Conservation (phyloP, 1,140 invertebrate species). For the Drosophila kohkoa region DNA sequence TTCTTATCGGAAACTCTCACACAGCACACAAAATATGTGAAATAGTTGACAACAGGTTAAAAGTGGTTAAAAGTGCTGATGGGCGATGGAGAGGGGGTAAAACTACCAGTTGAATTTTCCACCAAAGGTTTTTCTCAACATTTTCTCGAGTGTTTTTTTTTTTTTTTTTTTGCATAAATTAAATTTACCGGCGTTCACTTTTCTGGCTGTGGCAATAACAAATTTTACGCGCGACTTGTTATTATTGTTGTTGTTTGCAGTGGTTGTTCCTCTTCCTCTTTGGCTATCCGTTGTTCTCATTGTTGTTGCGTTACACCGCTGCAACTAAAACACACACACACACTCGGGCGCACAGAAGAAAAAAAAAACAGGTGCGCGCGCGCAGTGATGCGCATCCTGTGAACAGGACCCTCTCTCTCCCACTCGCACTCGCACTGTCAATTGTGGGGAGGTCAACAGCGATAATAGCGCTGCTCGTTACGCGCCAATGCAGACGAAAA, state of each 20-base stretch:
- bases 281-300: not conserved
- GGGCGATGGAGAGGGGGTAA: not conserved
- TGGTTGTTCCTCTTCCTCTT: not conserved
- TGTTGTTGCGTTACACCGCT: constrained; percentile 21
- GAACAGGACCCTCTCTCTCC: constrained; percentile 33
- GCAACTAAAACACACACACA: not conserved
- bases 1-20: constrained; percentile 60
- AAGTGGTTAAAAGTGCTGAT: not conserved
- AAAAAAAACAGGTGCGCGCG: constrained; percentile 65
- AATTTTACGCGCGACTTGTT: constrained; percentile 49
- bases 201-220: constrained; percentile 9
- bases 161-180: constrained; percentile 29
- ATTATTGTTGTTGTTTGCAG: constrained; percentile 26
- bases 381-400: constrained; percentile 74
- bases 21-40: constrained; percentile 13
- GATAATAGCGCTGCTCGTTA: constrained; percentile 52
- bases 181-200: constrained; percentile 14
- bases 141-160: not conserved
- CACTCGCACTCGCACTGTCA: not conserved
- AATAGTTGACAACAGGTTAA: constrained; percentile 44
- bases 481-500: constrained; percentile 65
- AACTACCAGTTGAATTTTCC: constrained; percentile 58
- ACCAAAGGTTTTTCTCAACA: constrained; percentile 15
- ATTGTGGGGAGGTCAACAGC: not conserved
- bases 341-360: not conserved